A percentile compares a stretch with the other conserved stretches of the same genome.
These are phyloP conservation scores for Calliopum simillimum DNA, from an alignment of 2,888 invertebrate species.

Conservation along the genomic window DNA sequence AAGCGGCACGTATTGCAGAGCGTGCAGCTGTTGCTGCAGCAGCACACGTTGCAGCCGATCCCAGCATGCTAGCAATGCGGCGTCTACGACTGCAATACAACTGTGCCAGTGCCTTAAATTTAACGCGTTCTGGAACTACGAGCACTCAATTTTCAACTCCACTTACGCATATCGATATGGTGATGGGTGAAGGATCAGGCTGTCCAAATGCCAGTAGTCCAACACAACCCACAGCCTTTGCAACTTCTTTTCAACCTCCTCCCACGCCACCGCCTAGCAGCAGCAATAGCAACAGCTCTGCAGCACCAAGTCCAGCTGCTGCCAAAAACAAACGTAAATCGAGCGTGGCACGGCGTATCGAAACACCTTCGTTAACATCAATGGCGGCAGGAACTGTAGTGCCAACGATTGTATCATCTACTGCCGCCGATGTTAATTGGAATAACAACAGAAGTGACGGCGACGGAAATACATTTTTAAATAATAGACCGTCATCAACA, in stretches of 20 bases:
- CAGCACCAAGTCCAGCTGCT: constrained; percentile 1
- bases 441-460: not conserved
- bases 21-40: constrained; percentile 15
- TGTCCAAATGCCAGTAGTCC: constrained; percentile 12
- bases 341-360: constrained; percentile 49
- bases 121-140: constrained; percentile 13
- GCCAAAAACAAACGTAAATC: constrained; percentile 51
- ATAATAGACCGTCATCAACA: not conserved
- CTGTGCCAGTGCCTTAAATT: constrained; percentile 26
- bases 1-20: constrained; percentile 25
- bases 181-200: constrained; percentile 16
- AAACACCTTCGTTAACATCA: constrained; percentile 40
- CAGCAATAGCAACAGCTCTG: constrained; percentile 46
- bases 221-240: not conserved
- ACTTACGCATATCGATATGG: constrained; percentile 23
- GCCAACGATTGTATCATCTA: not conserved
- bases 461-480: not conserved
- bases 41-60: constrained; percentile 14
- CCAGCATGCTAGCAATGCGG: constrained; percentile 1
- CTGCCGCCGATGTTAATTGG: constrained; percentile 9
- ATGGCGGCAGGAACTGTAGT: not conserved
- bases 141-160: not conserved
- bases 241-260: constrained; percentile 41
- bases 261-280: constrained; percentile 48
- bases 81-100: too few relatives aligned